A percentile compares a stretch with the other conserved stretches of the same genome.
Evolutionary conservation across 2,797 vertebrate genomes (phyloP).

Genomic region (Cottoperca gobio): DNA sequence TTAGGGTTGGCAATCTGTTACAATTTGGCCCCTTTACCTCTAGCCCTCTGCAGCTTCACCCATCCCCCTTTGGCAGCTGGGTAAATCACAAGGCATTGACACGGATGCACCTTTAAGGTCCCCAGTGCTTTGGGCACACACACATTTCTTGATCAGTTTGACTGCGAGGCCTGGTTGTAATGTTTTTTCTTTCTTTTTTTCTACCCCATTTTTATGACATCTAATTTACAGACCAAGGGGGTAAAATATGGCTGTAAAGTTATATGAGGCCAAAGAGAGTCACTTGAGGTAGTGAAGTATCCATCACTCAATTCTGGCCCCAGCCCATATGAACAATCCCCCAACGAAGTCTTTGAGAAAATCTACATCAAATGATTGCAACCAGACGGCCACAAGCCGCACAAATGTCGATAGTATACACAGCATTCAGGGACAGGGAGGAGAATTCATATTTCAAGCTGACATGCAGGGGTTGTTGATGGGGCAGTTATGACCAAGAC

Average conservation of each 20-base stretch:
- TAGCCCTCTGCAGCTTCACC: constrained; percentile 19
- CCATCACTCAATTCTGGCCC: constrained; percentile 68
- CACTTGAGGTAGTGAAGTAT: constrained; percentile 52
- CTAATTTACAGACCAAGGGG: constrained; percentile 69
- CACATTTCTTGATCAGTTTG: constrained; percentile 65
- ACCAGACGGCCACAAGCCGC: constrained; percentile 59
- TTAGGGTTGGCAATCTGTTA: constrained; percentile 76
- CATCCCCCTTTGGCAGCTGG: constrained; percentile 39
- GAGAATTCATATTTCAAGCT: constrained; percentile 79
- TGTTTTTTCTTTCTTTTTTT: neutral
- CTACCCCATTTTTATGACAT: constrained; percentile 56
- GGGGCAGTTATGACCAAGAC: constrained; percentile 74
- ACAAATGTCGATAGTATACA: constrained; percentile 67
- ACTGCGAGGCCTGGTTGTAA: constrained; percentile 45
- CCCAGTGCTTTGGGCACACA: constrained; percentile 29
- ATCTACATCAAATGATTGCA: constrained; percentile 71
- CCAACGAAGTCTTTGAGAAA: constrained; percentile 62
- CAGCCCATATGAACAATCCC: constrained; percentile 61
- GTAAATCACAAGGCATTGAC: constrained; percentile 61
- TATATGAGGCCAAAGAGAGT: constrained; percentile 69
- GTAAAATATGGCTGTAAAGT: constrained; percentile 69
- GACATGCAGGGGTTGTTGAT: constrained; percentile 71
- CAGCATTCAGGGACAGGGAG: constrained; percentile 71
- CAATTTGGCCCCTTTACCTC: constrained; percentile 73
- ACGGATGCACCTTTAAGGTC: constrained; percentile 57